These are phyloP conservation scores for Leptura quadrifasciata DNA, from an alignment of 2,888 invertebrate species.

Conservation along the genomic window DNA sequence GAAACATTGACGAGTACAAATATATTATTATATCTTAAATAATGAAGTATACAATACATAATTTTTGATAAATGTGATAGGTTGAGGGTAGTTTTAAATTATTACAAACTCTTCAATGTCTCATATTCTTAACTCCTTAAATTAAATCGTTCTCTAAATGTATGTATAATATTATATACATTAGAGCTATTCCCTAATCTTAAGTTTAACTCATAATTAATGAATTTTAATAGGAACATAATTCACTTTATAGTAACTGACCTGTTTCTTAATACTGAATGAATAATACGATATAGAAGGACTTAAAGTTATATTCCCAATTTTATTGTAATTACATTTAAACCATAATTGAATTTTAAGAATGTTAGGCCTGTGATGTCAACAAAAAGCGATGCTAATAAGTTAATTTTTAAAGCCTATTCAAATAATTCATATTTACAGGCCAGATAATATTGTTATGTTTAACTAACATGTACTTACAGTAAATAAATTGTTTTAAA, in stretches of 20 bases:
- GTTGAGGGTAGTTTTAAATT: constrained; percentile 54
- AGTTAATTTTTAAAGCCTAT: constrained; percentile 65
- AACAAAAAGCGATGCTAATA: constrained; percentile 66
- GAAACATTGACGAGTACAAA: constrained; percentile 67
- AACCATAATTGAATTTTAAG: constrained; percentile 47
- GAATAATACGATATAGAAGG: constrained; percentile 48
- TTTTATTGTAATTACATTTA: constrained; percentile 47
- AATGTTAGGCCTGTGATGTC: constrained; percentile 70
- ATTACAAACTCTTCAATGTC: constrained; percentile 58
- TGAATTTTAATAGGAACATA: constrained; percentile 41
- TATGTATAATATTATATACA: constrained; percentile 57
- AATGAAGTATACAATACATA: constrained; percentile 56
- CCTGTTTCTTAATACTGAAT: constrained; percentile 48
- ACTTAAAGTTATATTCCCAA: constrained; percentile 38
- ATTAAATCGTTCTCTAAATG: constrained; percentile 61
- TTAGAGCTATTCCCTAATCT: constrained; percentile 37
- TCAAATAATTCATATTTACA: constrained; percentile 66
- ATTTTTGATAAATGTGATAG: constrained; percentile 63
- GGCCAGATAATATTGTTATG: constrained; percentile 72
- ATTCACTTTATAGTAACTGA: constrained; percentile 52
- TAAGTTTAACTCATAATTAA: constrained; percentile 42
- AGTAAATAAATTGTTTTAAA: constrained; percentile 54
- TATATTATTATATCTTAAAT: constrained; percentile 57
- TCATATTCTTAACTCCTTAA: constrained; percentile 49
- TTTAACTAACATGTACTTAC: constrained; percentile 64